Evolutionary conservation across 2,888 invertebrate genomes (phyloP), one percentile per base, ranked within the genome.

Genomic region (Mythimna loreyi): DNA sequence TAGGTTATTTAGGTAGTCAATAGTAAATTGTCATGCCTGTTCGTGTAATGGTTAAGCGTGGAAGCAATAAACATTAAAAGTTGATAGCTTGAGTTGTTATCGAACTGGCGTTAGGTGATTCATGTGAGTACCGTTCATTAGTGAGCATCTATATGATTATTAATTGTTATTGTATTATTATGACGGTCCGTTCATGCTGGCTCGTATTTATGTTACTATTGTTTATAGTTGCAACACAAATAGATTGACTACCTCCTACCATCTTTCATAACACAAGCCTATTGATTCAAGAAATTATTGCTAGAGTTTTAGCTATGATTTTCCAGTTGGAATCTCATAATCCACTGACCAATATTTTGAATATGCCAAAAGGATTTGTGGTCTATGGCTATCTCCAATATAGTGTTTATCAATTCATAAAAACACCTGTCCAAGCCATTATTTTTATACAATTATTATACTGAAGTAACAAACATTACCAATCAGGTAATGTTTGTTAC

Each of bases 1-100:
- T 70, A 74, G 69, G 40, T 76, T 78, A 78, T 50, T 74, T 50
- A 68, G 50, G 30, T 69, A 71, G 36, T 62, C 36, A 66, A 78
- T 75, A 64, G 55, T 55, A 70, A 74, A 59, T 69, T 63, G 28
- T 59, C 47, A 52, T 67, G 58, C 50, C 23, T 71, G 13, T 40
- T 50, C 7, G 13, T 65, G 16, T 33, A 56, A 50, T 75, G 11
- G 45, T n/a, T 70, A 45, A 49, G 21, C 57, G 40, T 62, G 74
- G 13, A 50, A 60, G 23, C 49, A 49, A 59, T 25, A 21, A 61
- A 40, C 45, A 40, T 33, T 58, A 53, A 52, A 61, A 47, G 59
- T 70, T 56, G 11, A 47, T 9, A 40, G 25, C 13, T 16, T 53
- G 21, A 28, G 16, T 74, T 53, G 8, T 36, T 56, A 52, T 52